Evolutionary conservation across 2,797 vertebrate species (phyloP), one percentile per base, ranked within the genome.

Genomic region (Tenualosa ilisha): DNA sequence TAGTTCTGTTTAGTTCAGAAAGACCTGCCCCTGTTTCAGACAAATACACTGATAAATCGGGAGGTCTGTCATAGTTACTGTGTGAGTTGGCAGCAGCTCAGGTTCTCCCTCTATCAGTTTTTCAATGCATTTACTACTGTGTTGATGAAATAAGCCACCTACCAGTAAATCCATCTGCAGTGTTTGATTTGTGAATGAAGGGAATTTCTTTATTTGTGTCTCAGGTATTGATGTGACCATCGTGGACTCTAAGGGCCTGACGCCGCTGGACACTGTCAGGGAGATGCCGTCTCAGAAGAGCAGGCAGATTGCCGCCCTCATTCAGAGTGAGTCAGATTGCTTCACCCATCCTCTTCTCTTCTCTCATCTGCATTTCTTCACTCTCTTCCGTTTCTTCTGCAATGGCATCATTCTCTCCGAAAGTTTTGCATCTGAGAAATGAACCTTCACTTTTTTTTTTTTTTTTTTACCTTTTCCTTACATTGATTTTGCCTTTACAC

Each of bases 251-350:
- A 97, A 96, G 91, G 97, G 97, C 83, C 93, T 97, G 92, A 96
- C 97, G 0, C 97, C 98, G 81, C 95, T 98, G 91, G 97, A 98
- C 93, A 98, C 95, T 13, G 98, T 98, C 89, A 97, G 95, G 88
- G 98, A 98, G 37, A 97, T 99, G 94, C 98, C 98, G 20, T 99
- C 98, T 31, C 96, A 99, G 93, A 99, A 99, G 93, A 98, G 97
- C 94, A 94, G 97, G 79, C 95, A 98, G 91, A 98, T 99, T 82
- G 97, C 96, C 20, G 95, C 97, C 68, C 95, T 99, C 81, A 97
- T 99, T 1, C 94, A 97, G 93, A 97, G 98, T 99, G 87, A 91
- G 83, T 51, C 24, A 31, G 40, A 37, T 1, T 3, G 13, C 0
- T 20, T 31, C 63, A 68, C n/a, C n/a, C 26, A 6, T 65, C 24